phyloP scores from a whole-genome alignment of 2,113 vertebrate genomes.

The Athene noctua region DNA sequence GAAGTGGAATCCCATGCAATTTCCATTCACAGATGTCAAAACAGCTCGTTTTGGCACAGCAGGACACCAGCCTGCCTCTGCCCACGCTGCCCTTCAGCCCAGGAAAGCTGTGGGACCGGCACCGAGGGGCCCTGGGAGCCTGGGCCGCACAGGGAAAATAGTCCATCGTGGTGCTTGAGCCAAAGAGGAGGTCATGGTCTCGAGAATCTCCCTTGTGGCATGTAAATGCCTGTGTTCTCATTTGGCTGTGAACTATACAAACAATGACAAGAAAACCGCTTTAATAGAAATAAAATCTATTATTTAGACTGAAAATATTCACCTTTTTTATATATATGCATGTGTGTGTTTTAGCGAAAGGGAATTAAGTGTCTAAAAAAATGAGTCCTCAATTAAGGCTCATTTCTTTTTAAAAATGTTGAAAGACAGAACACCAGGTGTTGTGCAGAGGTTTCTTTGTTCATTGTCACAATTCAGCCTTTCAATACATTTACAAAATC shows the following conservation, averaged over 20 bases:
- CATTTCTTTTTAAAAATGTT: neutral
- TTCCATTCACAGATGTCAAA: neutral
- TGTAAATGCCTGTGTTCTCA: neutral
- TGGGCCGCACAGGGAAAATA: neutral
- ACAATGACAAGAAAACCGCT: neutral
- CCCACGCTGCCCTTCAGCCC: neutral
- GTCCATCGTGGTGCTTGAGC: neutral
- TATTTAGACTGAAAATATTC: neutral
- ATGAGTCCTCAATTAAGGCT: neutral
- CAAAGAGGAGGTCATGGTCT: neutral
- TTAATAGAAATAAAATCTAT: neutral
- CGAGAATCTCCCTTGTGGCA: neutral
- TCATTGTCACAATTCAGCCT: neutral
- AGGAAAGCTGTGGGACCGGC: neutral
- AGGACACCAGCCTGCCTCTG: neutral
- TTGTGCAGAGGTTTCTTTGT: conserved; percentile 51
- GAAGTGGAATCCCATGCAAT: neutral
- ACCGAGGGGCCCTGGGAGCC: neutral
- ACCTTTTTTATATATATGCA: accelerated
- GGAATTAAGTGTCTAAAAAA: neutral
- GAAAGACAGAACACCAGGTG: conserved; percentile 13
- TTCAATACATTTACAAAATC: conserved; percentile 46
- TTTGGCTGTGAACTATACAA: neutral
- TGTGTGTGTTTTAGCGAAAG: neutral
- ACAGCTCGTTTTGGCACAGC: neutral